Base-by-base conservation (phyloP, 1,140 invertebrate species). In the Lineus longissimus region DNA sequence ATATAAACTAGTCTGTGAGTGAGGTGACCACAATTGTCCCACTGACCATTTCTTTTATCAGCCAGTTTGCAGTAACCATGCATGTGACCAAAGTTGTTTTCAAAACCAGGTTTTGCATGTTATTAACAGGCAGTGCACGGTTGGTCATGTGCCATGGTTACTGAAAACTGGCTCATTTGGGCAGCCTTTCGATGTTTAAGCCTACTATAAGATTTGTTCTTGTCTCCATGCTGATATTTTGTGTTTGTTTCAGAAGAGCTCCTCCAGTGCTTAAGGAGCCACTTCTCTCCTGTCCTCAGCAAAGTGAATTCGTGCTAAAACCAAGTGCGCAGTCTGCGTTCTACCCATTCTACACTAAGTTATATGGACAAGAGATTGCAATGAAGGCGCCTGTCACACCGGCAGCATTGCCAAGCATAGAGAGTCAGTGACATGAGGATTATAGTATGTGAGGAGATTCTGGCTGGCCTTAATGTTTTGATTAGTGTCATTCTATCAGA, bases 261-360 rank as follows among this genome's bases (percentile, higher is more conserved):
- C 70, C 75, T 40, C 65, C 63, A 17, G 47, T n/a, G n/a, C 71
- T 73, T 41, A 76, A 76, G 59, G 71, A 72, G 60, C 70, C 69
- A 41, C 65, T 73, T 55, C 40, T 74, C 27, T 74, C 71, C 57
- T 67, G 76, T 81, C 78, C 83, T 30, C 89, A 89, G 73, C 87
- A 88, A 55, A 86, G 84, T 73, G 85, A 87, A 76, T 91, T 91
- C 84, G 88, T 90, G 69, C 84, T 93, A 73, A 88, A 89, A 73
- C 90, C 90, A 60, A 91, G 90, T 75, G 85, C 88, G 65, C 88
- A 90, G 65, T 92, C 90, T 45, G 91, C 91, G 65, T 93, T 93
- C 83, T 87, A 90, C 79, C 88, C 89, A 67, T 84, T 91, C 64
- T 87, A 88, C 76, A 81, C 68, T 57, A 76, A 73, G 61, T 67